Conservation (phyloP, 2,888 invertebrate species). For the Melinaea menophilus region DNA sequence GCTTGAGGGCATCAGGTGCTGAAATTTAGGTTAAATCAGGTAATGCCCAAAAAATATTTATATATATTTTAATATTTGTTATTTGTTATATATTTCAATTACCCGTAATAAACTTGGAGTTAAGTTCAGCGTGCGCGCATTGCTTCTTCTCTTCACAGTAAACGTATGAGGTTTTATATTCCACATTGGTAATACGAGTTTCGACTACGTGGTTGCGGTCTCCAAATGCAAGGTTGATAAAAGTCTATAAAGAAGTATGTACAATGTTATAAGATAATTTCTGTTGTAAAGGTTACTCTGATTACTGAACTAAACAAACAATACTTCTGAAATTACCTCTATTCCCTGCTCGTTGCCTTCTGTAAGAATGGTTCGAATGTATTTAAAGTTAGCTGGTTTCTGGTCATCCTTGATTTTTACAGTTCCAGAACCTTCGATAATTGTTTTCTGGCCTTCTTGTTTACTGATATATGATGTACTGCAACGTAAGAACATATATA, state of each 20-base stretch:
- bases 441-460: constrained; percentile 83
- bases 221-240: constrained; percentile 83
- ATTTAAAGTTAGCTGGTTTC: constrained; percentile 85
- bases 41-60: neutral
- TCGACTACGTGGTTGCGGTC: constrained; percentile 84
- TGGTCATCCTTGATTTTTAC: constrained; percentile 83
- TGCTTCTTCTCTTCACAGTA: constrained; percentile 89
- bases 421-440: constrained; percentile 86
- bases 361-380: constrained; percentile 80
- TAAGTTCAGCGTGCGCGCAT: constrained; percentile 85
- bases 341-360: constrained; percentile 83
- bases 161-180: constrained; percentile 83
- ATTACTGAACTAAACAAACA: too few relatives aligned
- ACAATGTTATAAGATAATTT: constrained; percentile 3
- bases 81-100: neutral
- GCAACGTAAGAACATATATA: constrained; percentile 19
- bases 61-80: too few relatives aligned
- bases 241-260: constrained; percentile 56
- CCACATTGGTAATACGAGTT: constrained; percentile 83
- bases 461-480: constrained; percentile 84
- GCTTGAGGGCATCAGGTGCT: constrained; percentile 77
- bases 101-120: constrained; percentile 70
- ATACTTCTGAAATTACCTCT: constrained; percentile 53
- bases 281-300: too few relatives aligned
- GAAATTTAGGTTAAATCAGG: constrained; percentile 18